phyloP scores from a whole-genome alignment of 2,888 invertebrate species.

The Lepidonotus clava region DNA sequence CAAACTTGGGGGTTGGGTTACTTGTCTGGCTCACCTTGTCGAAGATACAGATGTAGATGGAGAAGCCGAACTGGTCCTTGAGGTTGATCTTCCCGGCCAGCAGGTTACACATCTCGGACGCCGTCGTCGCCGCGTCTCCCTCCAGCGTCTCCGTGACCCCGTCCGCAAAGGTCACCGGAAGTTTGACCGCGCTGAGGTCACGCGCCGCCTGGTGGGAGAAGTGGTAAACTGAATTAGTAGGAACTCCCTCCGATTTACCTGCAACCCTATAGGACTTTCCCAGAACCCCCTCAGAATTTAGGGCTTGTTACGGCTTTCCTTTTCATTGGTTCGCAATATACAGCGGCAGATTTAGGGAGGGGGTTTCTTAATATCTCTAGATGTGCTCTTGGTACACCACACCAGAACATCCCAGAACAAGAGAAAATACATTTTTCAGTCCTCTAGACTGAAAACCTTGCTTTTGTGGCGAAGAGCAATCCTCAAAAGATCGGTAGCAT shows the following conservation, averaged over 20 bases:
- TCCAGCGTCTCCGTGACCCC: slow-evolving; percentile 61
- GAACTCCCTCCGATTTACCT: neutral
- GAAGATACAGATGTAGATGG: slow-evolving; percentile 65
- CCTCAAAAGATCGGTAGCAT: too few species aligned
- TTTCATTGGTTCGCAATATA: too few species aligned
- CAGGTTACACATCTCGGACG: slow-evolving; percentile 63
- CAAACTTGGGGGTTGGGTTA: slow-evolving; percentile 63
- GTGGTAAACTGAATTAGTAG: neutral
- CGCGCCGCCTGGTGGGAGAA: slow-evolving; percentile 61
- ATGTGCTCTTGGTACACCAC: too few species aligned
- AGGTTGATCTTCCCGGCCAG: slow-evolving; percentile 62
- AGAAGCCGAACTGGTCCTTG: slow-evolving; percentile 67
- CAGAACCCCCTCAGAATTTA: too few species aligned
- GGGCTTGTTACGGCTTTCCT: too few species aligned
- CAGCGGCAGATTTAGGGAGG: too few species aligned
- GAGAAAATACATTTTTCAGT: too few species aligned
- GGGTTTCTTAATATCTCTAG: too few species aligned
- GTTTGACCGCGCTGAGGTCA: slow-evolving; percentile 61
- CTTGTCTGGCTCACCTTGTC: slow-evolving; percentile 63
- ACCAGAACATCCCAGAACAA: too few species aligned
- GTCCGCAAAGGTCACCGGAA: slow-evolving; percentile 66
- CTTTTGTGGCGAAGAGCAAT: too few species aligned
- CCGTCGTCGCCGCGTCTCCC: slow-evolving; percentile 65
- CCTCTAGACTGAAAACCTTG: too few species aligned
- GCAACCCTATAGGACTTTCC: too few species aligned